Evolutionary conservation across 2,797 vertebrate species (phyloP).

Genomic region (Limosa lapponica): DNA sequence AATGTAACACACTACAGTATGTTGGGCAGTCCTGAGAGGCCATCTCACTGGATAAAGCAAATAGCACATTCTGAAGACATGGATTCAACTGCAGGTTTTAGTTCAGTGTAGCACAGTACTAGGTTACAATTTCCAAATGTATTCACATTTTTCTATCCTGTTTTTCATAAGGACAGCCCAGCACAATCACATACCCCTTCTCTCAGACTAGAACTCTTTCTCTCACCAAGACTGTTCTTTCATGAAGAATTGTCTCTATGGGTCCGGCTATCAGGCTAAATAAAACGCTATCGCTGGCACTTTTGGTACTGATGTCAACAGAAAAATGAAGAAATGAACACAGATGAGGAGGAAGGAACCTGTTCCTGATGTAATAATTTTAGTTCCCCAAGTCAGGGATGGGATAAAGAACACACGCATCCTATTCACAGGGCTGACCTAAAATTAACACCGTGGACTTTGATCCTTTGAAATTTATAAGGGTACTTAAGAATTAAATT

Average conservation of each 20-base stretch:
- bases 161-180: neutral
- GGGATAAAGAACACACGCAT: neutral
- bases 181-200: neutral
- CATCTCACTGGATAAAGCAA: neutral
- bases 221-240: neutral
- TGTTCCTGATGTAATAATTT: neutral
- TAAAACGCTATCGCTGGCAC: neutral
- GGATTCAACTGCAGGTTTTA: neutral
- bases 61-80: neutral
- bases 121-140: neutral
- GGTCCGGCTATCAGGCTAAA: neutral
- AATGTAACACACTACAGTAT: neutral
- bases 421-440: neutral
- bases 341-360: rapidly evolving
- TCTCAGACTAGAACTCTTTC: neutral
- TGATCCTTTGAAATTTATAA: neutral
- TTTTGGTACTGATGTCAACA: neutral
- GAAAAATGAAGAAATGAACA: neutral
- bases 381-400: neutral
- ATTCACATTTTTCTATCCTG: neutral
- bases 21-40: no score
- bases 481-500: neutral
- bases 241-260: neutral
- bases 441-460: neutral
- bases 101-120: neutral